phyloP scores from a whole-genome alignment of 2,797 vertebrate genomes.

The Pagetopsis macropterus region DNA sequence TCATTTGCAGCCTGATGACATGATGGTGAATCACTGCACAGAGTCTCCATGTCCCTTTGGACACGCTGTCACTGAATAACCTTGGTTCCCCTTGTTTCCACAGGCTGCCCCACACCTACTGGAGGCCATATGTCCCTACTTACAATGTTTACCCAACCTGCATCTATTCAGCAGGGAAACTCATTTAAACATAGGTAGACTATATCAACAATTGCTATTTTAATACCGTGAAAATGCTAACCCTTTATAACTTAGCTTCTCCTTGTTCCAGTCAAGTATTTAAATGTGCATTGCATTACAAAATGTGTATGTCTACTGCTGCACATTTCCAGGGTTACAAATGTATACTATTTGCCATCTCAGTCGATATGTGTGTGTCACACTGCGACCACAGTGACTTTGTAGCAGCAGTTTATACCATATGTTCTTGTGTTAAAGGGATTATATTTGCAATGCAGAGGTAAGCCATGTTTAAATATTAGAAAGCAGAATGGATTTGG shows the following conservation, averaged over 20 bases:
- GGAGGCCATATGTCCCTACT: slow-evolving; percentile 37
- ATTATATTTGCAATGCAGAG: slow-evolving; percentile 8
- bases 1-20: slow-evolving; percentile 61
- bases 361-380: slow-evolving; percentile 1
- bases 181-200: neutral
- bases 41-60: slow-evolving; percentile 49
- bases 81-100: slow-evolving; percentile 57
- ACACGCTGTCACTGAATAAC: slow-evolving; percentile 61
- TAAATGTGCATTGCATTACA: neutral
- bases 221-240: neutral
- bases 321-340: neutral
- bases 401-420: neutral
- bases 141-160: slow-evolving; percentile 8
- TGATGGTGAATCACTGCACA: slow-evolving; percentile 63
- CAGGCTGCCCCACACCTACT: slow-evolving; percentile 28
- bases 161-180: slow-evolving; percentile 1
- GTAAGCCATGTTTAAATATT: slow-evolving; percentile 21
- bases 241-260: neutral
- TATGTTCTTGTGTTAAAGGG: slow-evolving; percentile 24
- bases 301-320: neutral
- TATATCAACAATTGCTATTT: neutral
- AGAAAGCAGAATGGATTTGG: slow-evolving; percentile 10
- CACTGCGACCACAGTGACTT: neutral
- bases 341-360: neutral
- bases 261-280: neutral